A percentile compares a stretch with the other conserved stretches of the same genome.
These are phyloP conservation scores for Oncorhynchus gorbuscha DNA, from an alignment of 2,113 vertebrate genomes.

Conservation along the genomic window DNA sequence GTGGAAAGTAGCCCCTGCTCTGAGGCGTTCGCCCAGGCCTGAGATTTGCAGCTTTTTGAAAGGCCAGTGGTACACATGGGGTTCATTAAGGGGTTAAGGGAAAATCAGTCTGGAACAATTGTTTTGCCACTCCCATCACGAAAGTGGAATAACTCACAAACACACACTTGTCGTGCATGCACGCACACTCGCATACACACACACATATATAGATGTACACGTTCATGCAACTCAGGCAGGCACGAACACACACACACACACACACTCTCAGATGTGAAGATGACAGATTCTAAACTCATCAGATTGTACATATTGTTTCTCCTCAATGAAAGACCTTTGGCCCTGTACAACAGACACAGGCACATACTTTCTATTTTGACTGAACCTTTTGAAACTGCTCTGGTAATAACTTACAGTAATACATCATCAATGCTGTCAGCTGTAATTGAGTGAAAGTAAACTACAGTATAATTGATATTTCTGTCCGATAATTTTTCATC, in stretches of 20 bases:
- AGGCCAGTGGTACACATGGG: conserved; percentile 75
- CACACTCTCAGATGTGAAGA: conserved; percentile 29
- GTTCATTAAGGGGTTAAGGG: conserved; percentile 77
- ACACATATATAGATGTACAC: background rate
- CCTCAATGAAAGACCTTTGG: conserved; percentile 14
- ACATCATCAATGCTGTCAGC: conserved; percentile 10
- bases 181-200: background rate
- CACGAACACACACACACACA: conserved; percentile 24
- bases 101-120: conserved; percentile 81
- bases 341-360: conserved; percentile 5
- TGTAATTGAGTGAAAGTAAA: conserved; percentile 14
- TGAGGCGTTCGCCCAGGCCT: conserved; percentile 18
- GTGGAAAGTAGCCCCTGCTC: conserved; percentile 46
- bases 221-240: conserved; percentile 20
- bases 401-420: background rate
- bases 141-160: conserved; percentile 62
- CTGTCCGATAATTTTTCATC: background rate
- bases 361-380: background rate
- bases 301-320: conserved; percentile 6
- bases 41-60: conserved; percentile 80
- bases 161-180: background rate
- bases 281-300: conserved; percentile 53
- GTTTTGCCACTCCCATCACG: conserved; percentile 75
- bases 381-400: conserved; percentile 15
- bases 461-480: conserved; percentile 6